A percentile compares a stretch with the other conserved stretches of the same genome.
These are phyloP conservation scores for Microvelia longipes DNA, from an alignment of 1,140 invertebrate genomes.

Conservation along the genomic window DNA sequence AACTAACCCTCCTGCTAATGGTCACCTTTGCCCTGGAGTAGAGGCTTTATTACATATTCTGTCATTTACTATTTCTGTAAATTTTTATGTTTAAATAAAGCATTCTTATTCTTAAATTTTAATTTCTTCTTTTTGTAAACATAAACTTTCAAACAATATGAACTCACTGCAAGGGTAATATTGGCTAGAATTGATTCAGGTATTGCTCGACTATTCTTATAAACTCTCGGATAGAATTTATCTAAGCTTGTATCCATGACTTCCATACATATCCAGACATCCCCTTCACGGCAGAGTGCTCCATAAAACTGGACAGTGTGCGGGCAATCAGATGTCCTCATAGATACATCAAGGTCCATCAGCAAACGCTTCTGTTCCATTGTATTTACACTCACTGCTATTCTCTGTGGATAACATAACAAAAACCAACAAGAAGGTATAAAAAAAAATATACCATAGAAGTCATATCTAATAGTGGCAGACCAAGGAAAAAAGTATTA, in stretches of 20 bases:
- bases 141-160: not conserved
- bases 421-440: constrained; percentile 15
- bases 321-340: constrained; percentile 85
- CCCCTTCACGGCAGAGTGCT: constrained; percentile 84
- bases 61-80: too few species aligned
- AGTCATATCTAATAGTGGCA: too few species aligned
- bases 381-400: constrained; percentile 78
- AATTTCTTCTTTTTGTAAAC: too few species aligned
- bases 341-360: constrained; percentile 91
- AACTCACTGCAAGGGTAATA: constrained; percentile 75
- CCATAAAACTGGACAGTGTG: constrained; percentile 97
- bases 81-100: too few species aligned
- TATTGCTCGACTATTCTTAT: constrained; percentile 56
- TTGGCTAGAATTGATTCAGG: constrained; percentile 90
- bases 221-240: constrained; percentile 83
- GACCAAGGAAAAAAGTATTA: too few species aligned
- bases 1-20: too few species aligned
- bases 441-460: too few species aligned
- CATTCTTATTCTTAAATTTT: too few species aligned
- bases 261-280: constrained; percentile 99
- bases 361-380: constrained; percentile 86
- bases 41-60: too few species aligned
- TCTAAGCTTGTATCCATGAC: constrained; percentile 96
- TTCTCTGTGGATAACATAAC: constrained; percentile 48
- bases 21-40: too few species aligned